Base-by-base conservation (phyloP, 2,797 vertebrate species). In the Adrianichthys oophorus region DNA sequence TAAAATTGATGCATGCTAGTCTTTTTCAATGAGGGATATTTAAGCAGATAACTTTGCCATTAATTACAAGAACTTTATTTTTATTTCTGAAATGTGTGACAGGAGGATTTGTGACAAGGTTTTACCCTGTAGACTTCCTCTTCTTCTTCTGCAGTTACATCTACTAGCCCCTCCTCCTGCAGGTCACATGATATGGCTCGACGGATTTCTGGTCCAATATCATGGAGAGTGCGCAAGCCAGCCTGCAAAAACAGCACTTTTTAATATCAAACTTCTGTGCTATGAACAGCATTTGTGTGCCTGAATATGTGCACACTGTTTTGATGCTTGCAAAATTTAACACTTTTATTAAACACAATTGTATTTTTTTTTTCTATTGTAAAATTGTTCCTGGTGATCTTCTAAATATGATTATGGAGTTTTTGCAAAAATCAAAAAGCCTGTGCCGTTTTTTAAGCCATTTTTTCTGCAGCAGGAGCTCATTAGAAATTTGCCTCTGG, bases 171-270 rank as follows among this genome's bases (percentile, higher is more conserved):
- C 71, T 96, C 96, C 65, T 98, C 96, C 90, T 98, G 96, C 69
- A 99, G 93, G 90, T 99, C 98, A 92, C 98, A 98, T 57, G 98
- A 99, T 90, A 98, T 99, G 79, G 95, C 98, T 77, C 98, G 91
- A 55, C 96, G 92, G 77, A 99, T 99, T 93, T 99, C 98, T 65
- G 98, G 98, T 72, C 98, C 98, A 62, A 99, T 98, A 85, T 99
- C 97, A 85, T 99, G 98, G 78, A 99, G 93, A 16, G 96, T 99
- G 79, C 98, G 96, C 83, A 99, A 91, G 79, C 98, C 98, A 21
- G 98, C 98, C 98, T 99, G 91, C 68, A 93, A 87, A 72, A 77
- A 72, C n/a, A 67, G 57, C 1, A n/a, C 19, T 6, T 8, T 17
- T 0, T 67, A 16, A 76, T 1, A 21, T 1, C 48, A 59, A 26